phyloP scores from a whole-genome alignment of 2,113 vertebrate species.

The Cavia porcellus region DNA sequence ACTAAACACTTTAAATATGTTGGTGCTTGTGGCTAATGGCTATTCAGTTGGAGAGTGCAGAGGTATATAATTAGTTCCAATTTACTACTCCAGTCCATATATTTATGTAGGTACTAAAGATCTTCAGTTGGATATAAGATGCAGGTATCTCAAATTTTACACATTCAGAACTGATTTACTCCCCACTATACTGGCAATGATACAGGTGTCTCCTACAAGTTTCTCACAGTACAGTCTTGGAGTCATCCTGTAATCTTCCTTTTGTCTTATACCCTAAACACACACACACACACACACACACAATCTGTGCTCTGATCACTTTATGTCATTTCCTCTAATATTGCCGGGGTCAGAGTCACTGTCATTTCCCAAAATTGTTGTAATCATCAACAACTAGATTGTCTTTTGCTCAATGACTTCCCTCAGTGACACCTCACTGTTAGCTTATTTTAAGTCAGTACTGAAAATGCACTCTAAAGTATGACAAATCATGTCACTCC shows the following conservation, averaged over 20 bases:
- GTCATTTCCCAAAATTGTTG: background rate
- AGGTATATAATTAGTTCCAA: background rate
- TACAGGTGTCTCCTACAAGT: background rate
- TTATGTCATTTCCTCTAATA: background rate
- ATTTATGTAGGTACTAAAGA: background rate
- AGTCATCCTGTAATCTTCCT: background rate
- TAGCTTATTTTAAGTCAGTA: background rate
- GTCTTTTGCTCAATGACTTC: background rate
- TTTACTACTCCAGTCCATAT: background rate
- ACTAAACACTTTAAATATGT: background rate
- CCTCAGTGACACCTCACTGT: background rate
- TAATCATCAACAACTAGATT: background rate
- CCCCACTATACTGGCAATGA: background rate
- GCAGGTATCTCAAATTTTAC: background rate
- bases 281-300: background rate
- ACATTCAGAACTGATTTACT: background rate
- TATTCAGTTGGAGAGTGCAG: background rate
- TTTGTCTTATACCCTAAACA: background rate
- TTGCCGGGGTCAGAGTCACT: background rate
- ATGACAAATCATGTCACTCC: background rate
- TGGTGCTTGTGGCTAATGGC: too few species aligned
- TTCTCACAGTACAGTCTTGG: background rate
- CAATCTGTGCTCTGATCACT: background rate
- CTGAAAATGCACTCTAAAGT: background rate
- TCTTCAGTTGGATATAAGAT: background rate